phyloP scores from a whole-genome alignment of 2,113 vertebrate species.

The Nematolebias whitei region DNA sequence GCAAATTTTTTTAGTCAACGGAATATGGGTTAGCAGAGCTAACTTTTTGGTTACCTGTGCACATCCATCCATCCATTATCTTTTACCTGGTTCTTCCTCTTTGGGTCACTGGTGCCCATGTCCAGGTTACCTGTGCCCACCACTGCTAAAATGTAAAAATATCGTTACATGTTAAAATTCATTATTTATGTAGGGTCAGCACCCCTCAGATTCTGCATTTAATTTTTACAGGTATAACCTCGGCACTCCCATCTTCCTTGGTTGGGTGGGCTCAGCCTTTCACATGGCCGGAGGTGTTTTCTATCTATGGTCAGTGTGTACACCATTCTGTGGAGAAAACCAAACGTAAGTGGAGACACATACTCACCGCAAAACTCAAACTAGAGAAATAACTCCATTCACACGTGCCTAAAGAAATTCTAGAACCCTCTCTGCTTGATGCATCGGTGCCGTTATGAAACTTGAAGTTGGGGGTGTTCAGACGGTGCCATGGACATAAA shows the following conservation, averaged over 20 bases:
- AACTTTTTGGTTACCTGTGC: too few species aligned
- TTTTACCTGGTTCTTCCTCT: too few species aligned
- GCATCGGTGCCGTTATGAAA: too few species aligned
- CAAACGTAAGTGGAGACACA: slow-evolving; percentile 54
- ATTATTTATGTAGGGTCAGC: too few species aligned
- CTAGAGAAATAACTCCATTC: neutral
- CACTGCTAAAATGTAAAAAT: too few species aligned
- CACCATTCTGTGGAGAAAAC: slow-evolving; percentile 43
- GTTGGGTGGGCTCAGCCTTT: slow-evolving; percentile 78
- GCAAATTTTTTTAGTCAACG: too few species aligned
- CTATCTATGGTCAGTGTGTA: slow-evolving; percentile 75
- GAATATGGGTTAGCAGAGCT: too few species aligned
- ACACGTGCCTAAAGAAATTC: neutral
- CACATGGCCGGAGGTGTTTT: slow-evolving; percentile 72
- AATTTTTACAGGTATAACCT: slow-evolving; percentile 71
- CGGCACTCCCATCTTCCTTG: slow-evolving; percentile 80
- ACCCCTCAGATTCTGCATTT: neutral
- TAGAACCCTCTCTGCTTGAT: neutral
- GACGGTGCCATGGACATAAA: neutral
- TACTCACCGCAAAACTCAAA: too few species aligned
- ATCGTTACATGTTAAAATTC: too few species aligned
- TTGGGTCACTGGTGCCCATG: too few species aligned
- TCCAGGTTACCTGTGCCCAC: too few species aligned
- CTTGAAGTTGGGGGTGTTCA: neutral
- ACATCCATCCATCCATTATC: too few species aligned